Conservation (phyloP, 2,888 invertebrate genomes). For the Incurvaria masculella region DNA sequence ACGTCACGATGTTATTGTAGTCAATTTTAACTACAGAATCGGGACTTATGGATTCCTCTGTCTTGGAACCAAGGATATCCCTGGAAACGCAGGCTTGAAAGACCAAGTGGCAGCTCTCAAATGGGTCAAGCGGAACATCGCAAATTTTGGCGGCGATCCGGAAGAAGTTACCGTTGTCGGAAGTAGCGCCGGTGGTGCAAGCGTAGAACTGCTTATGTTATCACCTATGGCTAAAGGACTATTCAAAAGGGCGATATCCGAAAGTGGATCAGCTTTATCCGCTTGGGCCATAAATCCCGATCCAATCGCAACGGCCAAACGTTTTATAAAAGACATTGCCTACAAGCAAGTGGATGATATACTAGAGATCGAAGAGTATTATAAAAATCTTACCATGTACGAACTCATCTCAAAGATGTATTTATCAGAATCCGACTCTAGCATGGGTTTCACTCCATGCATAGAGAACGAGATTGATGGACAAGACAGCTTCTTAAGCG, state of each 20-base stretch:
- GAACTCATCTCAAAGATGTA: neutral
- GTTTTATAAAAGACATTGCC: neutral
- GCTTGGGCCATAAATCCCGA: constrained; percentile 2
- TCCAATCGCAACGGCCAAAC: constrained; percentile 3
- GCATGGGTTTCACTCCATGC: constrained; percentile 21
- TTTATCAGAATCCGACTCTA: neutral
- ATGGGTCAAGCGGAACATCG: constrained; percentile 3
- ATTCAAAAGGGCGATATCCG: constrained; percentile 29
- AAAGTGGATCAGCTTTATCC: constrained; percentile 22
- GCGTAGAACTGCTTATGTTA: constrained; percentile 29
- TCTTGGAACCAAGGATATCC: neutral
- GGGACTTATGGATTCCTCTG: neutral
- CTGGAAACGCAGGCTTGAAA: neutral
- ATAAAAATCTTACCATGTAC: neutral
- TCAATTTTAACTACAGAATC: neutral
- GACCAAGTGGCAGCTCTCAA: neutral
- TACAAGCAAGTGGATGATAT: too few species aligned
- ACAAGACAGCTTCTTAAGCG: too few species aligned
- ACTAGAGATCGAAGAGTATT: too few species aligned
- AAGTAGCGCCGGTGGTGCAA: constrained; percentile 29
- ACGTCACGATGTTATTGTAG: neutral
- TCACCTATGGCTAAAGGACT: constrained; percentile 27
- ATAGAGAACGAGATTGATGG: constrained; percentile 19
- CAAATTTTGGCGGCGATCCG: constrained; percentile 2
- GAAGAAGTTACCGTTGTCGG: constrained; percentile 19